Evolutionary conservation across 2,113 vertebrate genomes (phyloP).

Genomic region (Cichladusa arquata): DNA sequence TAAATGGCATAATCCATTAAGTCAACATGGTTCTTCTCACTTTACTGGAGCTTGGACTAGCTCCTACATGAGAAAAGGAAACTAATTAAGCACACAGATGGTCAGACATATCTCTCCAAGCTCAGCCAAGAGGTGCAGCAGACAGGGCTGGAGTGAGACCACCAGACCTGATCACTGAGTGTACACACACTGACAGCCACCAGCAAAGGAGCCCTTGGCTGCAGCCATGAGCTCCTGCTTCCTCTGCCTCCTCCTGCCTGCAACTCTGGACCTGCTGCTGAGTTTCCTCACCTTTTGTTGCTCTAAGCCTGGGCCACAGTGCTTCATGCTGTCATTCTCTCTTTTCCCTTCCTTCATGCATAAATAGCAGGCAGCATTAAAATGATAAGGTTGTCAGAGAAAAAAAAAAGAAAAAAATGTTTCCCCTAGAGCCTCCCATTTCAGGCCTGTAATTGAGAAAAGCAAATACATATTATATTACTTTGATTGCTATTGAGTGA

Average conservation of each 20-base stretch:
- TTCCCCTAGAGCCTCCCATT: neutral
- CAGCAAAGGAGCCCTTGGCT: neutral
- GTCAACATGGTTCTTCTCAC: neutral
- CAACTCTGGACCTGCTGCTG: neutral
- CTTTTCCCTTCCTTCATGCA: neutral
- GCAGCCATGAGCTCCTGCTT: neutral
- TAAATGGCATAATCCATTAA: neutral
- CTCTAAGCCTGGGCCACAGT: neutral
- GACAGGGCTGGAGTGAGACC: neutral
- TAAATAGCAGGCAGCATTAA: constrained; percentile 30
- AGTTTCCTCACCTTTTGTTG: neutral
- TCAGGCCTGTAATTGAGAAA: constrained; percentile 42
- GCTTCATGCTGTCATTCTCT: neutral
- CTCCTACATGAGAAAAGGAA: neutral
- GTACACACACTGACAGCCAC: fast-evolving
- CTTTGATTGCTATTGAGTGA: constrained; percentile 28
- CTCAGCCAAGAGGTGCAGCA: neutral
- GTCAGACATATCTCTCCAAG: neutral
- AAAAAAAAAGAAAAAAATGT: neutral
- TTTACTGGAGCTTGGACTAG: neutral
- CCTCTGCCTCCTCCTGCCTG: neutral
- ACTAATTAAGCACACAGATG: neutral
- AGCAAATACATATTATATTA: constrained; percentile 43
- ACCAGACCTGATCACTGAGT: neutral
- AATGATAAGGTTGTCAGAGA: neutral